Evolutionary conservation across 2,113 vertebrate species (phyloP).

Genomic region (Desmodus rotundus): DNA sequence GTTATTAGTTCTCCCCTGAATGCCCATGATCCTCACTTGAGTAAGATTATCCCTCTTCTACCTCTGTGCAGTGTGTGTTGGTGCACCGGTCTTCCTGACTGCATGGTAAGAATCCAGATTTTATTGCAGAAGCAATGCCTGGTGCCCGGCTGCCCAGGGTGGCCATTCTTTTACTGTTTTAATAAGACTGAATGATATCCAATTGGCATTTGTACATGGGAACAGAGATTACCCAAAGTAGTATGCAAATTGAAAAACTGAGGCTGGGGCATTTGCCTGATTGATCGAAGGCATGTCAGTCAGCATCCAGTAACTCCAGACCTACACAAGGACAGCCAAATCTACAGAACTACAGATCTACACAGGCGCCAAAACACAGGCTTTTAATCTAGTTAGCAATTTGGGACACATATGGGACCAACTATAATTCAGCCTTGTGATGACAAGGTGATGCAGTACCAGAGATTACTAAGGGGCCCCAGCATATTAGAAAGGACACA

Average conservation of each 20-base stretch:
- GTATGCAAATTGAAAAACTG: not conserved
- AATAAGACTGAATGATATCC: not conserved
- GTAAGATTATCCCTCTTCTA: not conserved
- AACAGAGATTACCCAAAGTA: not conserved
- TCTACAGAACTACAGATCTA: no score
- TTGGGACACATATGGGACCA: not conserved
- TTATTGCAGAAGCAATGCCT: not conserved
- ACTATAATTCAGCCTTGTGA: not conserved
- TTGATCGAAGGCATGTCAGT: not conserved
- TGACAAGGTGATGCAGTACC: not conserved
- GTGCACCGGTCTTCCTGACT: not conserved
- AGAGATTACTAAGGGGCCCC: not conserved
- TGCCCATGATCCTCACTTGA: no score
- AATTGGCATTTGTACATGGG: no score
- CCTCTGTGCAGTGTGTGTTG: accelerated
- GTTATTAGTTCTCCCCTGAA: not conserved
- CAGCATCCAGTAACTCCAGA: not conserved
- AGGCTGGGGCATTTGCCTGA: not conserved
- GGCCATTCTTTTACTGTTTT: not conserved
- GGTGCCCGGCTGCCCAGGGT: not conserved
- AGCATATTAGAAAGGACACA: not conserved
- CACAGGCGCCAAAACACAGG: not conserved
- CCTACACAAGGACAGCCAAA: no score
- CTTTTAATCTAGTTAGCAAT: not conserved
- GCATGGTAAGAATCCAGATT: accelerated